Evolutionary conservation across 1,140 invertebrate genomes (phyloP).

Genomic region (Zaprionus ornatus): DNA sequence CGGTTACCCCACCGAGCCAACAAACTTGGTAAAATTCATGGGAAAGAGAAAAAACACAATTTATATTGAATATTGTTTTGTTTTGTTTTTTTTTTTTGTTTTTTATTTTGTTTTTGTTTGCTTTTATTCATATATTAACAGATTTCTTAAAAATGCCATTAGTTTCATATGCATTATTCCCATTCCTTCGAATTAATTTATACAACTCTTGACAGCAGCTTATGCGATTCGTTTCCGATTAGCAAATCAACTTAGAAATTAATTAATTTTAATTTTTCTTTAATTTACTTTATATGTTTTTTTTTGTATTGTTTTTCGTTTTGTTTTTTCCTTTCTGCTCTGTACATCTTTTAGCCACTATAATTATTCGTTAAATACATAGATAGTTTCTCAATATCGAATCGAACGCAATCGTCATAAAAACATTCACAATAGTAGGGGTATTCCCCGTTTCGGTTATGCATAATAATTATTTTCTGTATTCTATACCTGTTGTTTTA

Average conservation of each 20-base stretch:
- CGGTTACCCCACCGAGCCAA: not conserved
- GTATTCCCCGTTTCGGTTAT: slow-evolving; percentile 29
- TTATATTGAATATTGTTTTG: slow-evolving; percentile 16
- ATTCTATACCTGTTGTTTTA: slow-evolving; percentile 27
- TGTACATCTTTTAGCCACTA: slow-evolving; percentile 42
- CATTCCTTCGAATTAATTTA: slow-evolving; percentile 58
- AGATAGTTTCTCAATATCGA: slow-evolving; percentile 15
- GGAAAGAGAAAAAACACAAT: slow-evolving; percentile 5
- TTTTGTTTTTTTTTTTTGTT: slow-evolving; percentile 45
- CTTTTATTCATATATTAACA: slow-evolving; percentile 80
- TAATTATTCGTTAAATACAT: slow-evolving; percentile 30
- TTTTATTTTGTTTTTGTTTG: slow-evolving; percentile 46
- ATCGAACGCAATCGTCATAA: slow-evolving; percentile 51
- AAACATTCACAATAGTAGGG: slow-evolving; percentile 62
- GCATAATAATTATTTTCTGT: slow-evolving; percentile 13
- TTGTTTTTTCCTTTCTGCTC: slow-evolving; percentile 5
- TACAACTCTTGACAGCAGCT: slow-evolving; percentile 43
- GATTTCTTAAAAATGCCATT: slow-evolving; percentile 80
- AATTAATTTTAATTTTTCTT: slow-evolving; percentile 14
- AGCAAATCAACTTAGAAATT: slow-evolving; percentile 55
- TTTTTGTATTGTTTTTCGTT: slow-evolving; percentile 39
- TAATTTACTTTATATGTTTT: slow-evolving; percentile 10
- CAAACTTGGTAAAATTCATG: not conserved
- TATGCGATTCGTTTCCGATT: slow-evolving; percentile 32
- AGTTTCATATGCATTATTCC: slow-evolving; percentile 71